phyloP scores from a whole-genome alignment of 2,113 vertebrate genomes.

The Trochalopteron elliotii region DNA sequence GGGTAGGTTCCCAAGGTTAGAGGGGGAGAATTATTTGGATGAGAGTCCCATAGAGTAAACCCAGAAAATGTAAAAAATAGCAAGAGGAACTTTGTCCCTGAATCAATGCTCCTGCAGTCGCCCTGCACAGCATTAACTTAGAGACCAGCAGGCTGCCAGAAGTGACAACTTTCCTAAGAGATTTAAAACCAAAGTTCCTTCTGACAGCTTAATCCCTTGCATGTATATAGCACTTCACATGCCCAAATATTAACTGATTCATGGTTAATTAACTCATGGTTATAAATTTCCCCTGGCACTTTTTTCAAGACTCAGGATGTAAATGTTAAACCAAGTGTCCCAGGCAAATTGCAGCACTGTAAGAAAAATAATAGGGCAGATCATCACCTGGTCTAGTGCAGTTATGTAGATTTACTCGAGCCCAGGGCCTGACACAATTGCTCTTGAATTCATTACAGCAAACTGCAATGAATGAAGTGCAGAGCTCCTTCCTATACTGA shows the following conservation, averaged over 20 bases:
- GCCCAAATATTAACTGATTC: slow-evolving; percentile 58
- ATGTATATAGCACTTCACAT: slow-evolving; percentile 59
- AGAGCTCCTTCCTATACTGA: not conserved
- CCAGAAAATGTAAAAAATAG: not conserved
- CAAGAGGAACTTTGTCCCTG: not conserved
- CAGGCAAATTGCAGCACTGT: slow-evolving; percentile 23
- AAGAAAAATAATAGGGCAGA: slow-evolving; percentile 40
- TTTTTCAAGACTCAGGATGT: slow-evolving; percentile 28
- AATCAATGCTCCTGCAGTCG: not conserved
- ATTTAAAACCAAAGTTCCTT: slow-evolving; percentile 21
- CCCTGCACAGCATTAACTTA: not conserved
- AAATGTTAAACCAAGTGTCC: slow-evolving; percentile 34
- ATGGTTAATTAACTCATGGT: slow-evolving; percentile 55
- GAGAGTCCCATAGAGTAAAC: not conserved
- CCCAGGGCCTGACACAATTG: not conserved
- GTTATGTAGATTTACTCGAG: not conserved
- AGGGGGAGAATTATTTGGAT: not conserved
- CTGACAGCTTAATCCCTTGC: slow-evolving; percentile 57
- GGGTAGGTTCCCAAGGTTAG: not conserved
- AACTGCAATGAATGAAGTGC: slow-evolving; percentile 32
- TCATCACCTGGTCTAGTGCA: slow-evolving; percentile 33
- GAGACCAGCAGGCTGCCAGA: slow-evolving; percentile 27
- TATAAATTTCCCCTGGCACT: slow-evolving; percentile 52
- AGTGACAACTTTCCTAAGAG: slow-evolving; percentile 39
- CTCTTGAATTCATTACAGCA: slow-evolving; percentile 35